Evolutionary conservation across 2,888 invertebrate species (phyloP).

Genomic region (Achlya flavicornis): DNA sequence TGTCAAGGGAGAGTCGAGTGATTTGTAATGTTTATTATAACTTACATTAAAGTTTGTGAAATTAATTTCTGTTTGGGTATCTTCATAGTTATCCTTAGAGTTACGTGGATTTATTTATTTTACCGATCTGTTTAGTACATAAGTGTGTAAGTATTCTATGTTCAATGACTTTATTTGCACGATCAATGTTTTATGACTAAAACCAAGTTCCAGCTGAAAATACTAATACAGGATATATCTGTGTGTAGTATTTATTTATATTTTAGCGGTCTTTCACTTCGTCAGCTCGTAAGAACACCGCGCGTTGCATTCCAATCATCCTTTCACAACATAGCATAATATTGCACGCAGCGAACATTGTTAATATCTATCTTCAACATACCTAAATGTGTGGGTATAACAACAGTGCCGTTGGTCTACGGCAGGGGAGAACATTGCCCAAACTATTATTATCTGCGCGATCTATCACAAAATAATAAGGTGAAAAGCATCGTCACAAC

Average conservation of each 20-base stretch:
- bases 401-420: no score
- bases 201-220: not conserved
- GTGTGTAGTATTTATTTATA: slow-evolving; percentile 5
- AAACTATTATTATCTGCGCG: no score
- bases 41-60: not conserved
- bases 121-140: no score
- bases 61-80: not conserved
- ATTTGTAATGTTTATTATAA: not conserved
- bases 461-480: no score
- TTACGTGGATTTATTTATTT: not conserved
- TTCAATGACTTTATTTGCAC: no score
- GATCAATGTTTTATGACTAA: not conserved
- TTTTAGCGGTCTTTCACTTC: slow-evolving; percentile 12
- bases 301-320: slow-evolving; percentile 13
- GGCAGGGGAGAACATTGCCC: no score
- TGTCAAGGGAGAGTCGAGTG: slow-evolving; percentile 10
- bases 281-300: slow-evolving; percentile 9
- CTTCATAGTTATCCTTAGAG: not conserved
- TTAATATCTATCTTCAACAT: not conserved
- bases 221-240: not conserved
- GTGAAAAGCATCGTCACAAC: no score
- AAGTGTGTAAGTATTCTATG: no score
- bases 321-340: slow-evolving; percentile 21
- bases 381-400: no score
- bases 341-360: slow-evolving; percentile 12